Conservation (phyloP, 2,113 vertebrate species). For the Raphicerus campestris region DNA sequence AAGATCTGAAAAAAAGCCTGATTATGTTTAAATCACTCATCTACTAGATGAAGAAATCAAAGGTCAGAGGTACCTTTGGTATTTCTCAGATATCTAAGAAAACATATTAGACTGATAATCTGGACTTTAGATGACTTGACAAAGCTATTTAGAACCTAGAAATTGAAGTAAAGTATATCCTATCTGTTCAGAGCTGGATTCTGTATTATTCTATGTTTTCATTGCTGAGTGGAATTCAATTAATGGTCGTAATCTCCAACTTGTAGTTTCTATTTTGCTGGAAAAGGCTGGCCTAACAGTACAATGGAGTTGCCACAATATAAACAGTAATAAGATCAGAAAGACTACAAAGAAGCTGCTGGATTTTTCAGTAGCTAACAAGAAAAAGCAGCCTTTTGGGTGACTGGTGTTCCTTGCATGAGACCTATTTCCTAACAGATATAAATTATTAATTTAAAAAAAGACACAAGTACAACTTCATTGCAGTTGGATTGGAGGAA, state of each 20-base stretch:
- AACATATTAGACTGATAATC: neutral
- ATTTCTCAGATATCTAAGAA: slow-evolving; percentile 7
- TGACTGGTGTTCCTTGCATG: neutral
- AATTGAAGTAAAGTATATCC: neutral
- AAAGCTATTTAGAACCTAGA: neutral
- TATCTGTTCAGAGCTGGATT: neutral
- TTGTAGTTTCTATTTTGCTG: slow-evolving; percentile 4
- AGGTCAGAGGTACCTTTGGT: neutral
- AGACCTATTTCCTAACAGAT: neutral
- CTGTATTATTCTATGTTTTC: neutral
- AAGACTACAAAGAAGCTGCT: neutral
- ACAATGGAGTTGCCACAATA: neutral
- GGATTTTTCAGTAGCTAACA: slow-evolving; percentile 6
- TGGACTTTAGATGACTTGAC: neutral
- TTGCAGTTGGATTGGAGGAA: neutral
- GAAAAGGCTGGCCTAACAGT: neutral
- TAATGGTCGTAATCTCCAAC: neutral
- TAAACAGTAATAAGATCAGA: neutral
- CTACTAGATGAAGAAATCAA: slow-evolving; percentile 16
- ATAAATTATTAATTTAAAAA: slow-evolving; percentile 1
- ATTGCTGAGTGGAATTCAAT: neutral
- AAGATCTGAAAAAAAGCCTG: slow-evolving; percentile 4
- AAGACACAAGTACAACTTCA: neutral
- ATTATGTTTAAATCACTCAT: neutral
- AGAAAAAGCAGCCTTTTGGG: neutral